Evolutionary conservation across 2,113 vertebrate species (phyloP).

Genomic region (Bufo bufo): DNA sequence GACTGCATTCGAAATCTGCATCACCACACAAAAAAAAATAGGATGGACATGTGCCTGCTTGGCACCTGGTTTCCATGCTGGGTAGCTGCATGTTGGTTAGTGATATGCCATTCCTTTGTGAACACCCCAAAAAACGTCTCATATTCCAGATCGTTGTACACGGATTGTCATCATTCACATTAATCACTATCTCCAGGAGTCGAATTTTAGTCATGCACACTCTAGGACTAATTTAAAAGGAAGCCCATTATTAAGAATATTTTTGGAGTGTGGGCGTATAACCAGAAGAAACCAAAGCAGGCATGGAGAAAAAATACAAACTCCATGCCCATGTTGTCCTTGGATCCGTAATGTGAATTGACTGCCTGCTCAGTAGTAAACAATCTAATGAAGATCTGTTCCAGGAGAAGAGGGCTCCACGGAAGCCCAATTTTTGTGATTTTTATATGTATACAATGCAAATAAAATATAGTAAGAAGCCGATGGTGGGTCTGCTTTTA

Average conservation of each 20-base stretch:
- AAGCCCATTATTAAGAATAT: not conserved
- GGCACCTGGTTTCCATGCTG: too few relatives aligned
- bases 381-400: not conserved
- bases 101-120: too few relatives aligned
- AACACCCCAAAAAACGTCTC: too few relatives aligned
- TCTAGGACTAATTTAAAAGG: not conserved
- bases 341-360: not conserved
- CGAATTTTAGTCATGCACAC: not conserved
- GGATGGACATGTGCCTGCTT: too few relatives aligned
- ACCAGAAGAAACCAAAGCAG: not conserved
- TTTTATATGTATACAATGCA: not conserved
- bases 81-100: too few relatives aligned
- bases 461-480: not conserved
- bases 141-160: not conserved
- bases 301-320: not conserved
- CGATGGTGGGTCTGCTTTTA: not conserved
- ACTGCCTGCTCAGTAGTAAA: not conserved
- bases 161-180: not conserved
- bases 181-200: not conserved
- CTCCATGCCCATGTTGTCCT: not conserved
- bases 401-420: not conserved
- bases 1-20: too few relatives aligned
- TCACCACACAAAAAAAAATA: too few relatives aligned
- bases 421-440: not conserved
- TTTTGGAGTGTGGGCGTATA: not conserved